Base-by-base conservation (phyloP, 2,113 vertebrate species). In the Oncorhynchus tshawytscha region DNA sequence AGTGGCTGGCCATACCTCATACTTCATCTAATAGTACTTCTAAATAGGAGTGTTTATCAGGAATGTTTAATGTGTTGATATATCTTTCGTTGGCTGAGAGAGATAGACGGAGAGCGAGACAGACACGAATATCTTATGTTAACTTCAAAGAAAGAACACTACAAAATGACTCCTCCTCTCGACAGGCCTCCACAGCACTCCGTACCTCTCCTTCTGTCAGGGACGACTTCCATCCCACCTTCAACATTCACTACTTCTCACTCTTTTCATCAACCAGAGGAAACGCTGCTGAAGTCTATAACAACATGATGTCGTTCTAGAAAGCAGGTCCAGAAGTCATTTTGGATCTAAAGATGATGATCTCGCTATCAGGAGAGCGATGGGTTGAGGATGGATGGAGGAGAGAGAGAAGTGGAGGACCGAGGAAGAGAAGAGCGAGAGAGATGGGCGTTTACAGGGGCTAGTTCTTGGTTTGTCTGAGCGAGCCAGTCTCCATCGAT, bases 191-290 rank as follows among this genome's bases (percentile, higher is more conserved):
- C 45, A 72, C 67, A 20, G n/a, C 9, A 2, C 39, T 3, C 59
- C 9, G 39, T 45, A 11, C 39, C 9, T 45, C 39, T 45, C 39
- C 39, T 45, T 45, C 18, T 62, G 20, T 62, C n/a, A 3, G 16
- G 16, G 16, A 54, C 3, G 16, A 54, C 51, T 54, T 2, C 12
- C 12, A 54, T 16, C 34, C 25, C 72, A 67, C 70, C 68, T 77
- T 68, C 78, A 59, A 27, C 27, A 78, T 73, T 78, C 72, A 79
- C 49, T 71, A 39, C 59, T 71, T 81, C 70, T 45, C 39, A 45
- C 39, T 45, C 8, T 74, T 80, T 71, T 79, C 8, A 45, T 45
- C 39, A 45, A 81, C 71, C 18, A 48, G 69, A 75, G 67, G 73
- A 62, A 62, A 24, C 7, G 3, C 59, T 62, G 59, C 18, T 77